phyloP scores from a whole-genome alignment of 2,888 invertebrate species.

The Xestoiulus laeticollis region DNA sequence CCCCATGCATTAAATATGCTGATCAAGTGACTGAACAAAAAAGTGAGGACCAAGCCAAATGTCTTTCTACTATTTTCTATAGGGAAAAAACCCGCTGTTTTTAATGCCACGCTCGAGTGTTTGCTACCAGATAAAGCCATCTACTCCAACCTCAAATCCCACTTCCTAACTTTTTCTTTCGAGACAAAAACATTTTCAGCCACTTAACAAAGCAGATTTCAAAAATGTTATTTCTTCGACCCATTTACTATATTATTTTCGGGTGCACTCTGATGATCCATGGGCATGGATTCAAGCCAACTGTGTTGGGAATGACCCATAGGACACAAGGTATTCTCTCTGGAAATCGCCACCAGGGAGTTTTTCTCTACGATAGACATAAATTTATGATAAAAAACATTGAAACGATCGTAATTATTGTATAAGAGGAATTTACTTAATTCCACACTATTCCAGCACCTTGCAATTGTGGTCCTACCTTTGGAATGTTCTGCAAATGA shows the following conservation, averaged over 20 bases:
- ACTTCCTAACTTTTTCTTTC: background rate
- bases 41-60: background rate
- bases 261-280: background rate
- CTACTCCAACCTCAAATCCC: background rate
- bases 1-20: background rate
- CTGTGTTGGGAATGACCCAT: background rate
- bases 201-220: background rate
- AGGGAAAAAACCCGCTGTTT: background rate
- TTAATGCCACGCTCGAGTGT: background rate
- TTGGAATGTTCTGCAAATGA: too few relatives aligned
- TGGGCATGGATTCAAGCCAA: background rate
- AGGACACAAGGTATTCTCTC: background rate
- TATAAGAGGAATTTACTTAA: too few relatives aligned
- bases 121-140: background rate
- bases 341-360: background rate
- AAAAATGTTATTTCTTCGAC: background rate
- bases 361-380: too few relatives aligned
- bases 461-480: too few relatives aligned
- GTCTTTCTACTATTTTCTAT: background rate
- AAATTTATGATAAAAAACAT: too few relatives aligned
- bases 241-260: background rate
- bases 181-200: background rate
- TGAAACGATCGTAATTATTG: too few relatives aligned
- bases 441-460: too few relatives aligned
- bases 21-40: background rate